Conservation (phyloP, 2,888 invertebrate genomes). For the Sarcophaga carnaria region DNA sequence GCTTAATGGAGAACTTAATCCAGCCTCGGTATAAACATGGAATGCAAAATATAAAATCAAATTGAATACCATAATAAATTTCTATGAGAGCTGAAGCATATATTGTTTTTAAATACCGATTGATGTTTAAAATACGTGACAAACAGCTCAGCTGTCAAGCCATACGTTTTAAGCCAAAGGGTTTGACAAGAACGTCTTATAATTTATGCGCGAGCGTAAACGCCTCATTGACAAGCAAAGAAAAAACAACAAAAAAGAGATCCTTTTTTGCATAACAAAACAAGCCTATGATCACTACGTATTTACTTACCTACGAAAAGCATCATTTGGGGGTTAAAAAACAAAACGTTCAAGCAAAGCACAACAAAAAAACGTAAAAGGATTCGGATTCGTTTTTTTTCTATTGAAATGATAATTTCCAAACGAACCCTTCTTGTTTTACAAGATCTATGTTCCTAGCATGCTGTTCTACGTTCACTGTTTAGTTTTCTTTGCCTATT, state of each 20-base stretch:
- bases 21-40: constrained; percentile 55
- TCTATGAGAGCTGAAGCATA: background rate
- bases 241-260: constrained; percentile 38
- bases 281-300: constrained; percentile 58
- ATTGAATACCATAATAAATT: constrained; percentile 30
- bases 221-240: constrained; percentile 73
- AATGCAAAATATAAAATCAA: constrained; percentile 52
- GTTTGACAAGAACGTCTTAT: constrained; percentile 71
- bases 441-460: constrained; percentile 50
- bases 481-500: constrained; percentile 48
- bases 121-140: constrained; percentile 76
- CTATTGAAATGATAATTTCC: constrained; percentile 56
- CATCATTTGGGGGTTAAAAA: constrained; percentile 46
- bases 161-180: constrained; percentile 67
- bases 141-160: constrained; percentile 68
- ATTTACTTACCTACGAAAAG: background rate
- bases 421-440: constrained; percentile 60
- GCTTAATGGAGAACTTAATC: constrained; percentile 58
- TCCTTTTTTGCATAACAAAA: constrained; percentile 49
- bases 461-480: constrained; percentile 69
- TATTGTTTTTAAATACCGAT: constrained; percentile 72
- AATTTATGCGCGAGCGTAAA: constrained; percentile 80
- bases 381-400: constrained; percentile 52
- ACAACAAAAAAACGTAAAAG: constrained; percentile 16
- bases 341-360: background rate